phyloP scores from a whole-genome alignment of 2,797 vertebrate genomes.

The Pempheris klunzingeri region DNA sequence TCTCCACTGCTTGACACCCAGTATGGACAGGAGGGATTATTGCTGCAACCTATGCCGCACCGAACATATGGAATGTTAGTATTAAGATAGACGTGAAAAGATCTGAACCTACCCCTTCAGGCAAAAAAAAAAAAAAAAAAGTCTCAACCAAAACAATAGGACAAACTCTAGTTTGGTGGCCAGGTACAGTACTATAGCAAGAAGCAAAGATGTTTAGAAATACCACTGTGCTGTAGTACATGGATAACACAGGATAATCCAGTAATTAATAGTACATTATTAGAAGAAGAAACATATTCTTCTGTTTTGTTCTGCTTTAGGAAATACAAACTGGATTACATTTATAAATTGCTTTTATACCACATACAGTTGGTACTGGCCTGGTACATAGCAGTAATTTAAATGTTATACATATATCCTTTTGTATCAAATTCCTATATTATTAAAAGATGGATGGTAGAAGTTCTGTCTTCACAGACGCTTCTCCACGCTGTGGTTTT shows the following conservation, averaged over 20 bases:
- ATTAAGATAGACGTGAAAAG: not conserved
- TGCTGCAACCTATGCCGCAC: not conserved
- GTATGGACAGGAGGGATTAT: not conserved
- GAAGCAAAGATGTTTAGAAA: not conserved
- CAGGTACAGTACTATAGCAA: not conserved
- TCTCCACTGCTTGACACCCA: not conserved
- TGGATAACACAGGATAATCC: not conserved
- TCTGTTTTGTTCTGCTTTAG: not conserved
- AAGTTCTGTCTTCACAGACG: not conserved
- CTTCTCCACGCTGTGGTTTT: not conserved
- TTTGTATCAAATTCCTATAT: not conserved
- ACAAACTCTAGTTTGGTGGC: not conserved
- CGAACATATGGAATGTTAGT: not conserved
- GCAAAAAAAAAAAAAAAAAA: no score
- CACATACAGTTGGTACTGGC: not conserved
- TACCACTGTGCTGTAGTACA: not conserved
- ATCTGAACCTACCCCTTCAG: not conserved
- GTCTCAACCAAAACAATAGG: not conserved
- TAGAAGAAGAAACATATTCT: not conserved
- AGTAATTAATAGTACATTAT: slow-evolving; percentile 3
- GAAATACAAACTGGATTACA: no score
- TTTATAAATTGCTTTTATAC: no score
- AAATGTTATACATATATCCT: not conserved
- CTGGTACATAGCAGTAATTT: not conserved
- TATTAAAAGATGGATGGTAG: not conserved